Percentiles rank a stretch among this genome's conserved stretches.
Conservation (phyloP, 1,140 invertebrate species). For the Drosophila bocki region DNA sequence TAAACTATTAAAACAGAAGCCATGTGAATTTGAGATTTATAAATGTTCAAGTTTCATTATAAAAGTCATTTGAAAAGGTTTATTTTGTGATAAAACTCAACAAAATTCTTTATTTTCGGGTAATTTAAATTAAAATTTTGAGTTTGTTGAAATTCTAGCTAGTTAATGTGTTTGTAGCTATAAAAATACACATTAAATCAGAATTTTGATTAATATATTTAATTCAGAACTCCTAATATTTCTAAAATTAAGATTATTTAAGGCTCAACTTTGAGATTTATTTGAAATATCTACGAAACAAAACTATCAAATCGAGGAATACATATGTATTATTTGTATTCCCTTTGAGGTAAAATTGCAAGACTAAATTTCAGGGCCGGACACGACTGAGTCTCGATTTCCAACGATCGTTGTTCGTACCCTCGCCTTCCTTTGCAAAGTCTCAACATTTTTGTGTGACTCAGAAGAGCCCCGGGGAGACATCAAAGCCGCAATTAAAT, state of each 20-base stretch:
- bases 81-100: too few relatives aligned
- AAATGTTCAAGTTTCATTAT: too few relatives aligned
- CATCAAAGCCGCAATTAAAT: constrained; percentile 81
- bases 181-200: too few relatives aligned
- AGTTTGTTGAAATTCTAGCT: too few relatives aligned
- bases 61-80: too few relatives aligned
- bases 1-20: neutral
- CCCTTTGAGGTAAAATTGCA: neutral
- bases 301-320: neutral
- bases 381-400: neutral
- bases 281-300: neutral
- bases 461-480: constrained; percentile 39
- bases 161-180: too few relatives aligned
- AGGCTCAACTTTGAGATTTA: neutral
- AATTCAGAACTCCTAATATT: too few relatives aligned
- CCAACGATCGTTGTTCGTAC: neutral
- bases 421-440: constrained; percentile 4
- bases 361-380: neutral
- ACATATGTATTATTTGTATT: neutral
- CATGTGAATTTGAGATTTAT: too few relatives aligned
- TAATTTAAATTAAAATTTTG: too few relatives aligned
- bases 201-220: too few relatives aligned
- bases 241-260: neutral
- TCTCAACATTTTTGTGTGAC: constrained; percentile 37
- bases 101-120: too few relatives aligned